Conservation (phyloP, 2,888 invertebrate species). For the Orthonevra nobilis region DNA sequence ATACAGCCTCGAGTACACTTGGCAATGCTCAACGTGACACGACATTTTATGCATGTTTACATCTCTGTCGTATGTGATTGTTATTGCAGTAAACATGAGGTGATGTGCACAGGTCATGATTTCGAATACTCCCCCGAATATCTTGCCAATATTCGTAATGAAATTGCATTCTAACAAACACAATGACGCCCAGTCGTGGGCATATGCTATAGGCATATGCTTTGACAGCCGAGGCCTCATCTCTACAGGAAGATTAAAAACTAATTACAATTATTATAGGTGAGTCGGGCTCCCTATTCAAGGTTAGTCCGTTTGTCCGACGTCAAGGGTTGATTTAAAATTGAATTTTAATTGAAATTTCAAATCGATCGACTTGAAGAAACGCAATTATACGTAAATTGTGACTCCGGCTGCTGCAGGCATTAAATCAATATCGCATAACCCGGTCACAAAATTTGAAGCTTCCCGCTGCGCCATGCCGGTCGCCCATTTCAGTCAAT, state of each 20-base stretch:
- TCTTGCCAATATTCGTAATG: conserved; percentile 41
- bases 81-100: conserved; percentile 63
- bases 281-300: background rate
- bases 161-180: conserved; percentile 41
- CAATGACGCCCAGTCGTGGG: no score
- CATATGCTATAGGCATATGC: no score
- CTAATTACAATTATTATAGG: conserved; percentile 12
- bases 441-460: conserved; percentile 26
- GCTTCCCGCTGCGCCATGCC: background rate
- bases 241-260: background rate
- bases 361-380: conserved; percentile 18
- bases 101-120: conserved; percentile 60
- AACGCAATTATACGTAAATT: conserved; percentile 4
- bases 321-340: background rate
- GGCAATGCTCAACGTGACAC: conserved; percentile 37
- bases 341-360: conserved; percentile 32
- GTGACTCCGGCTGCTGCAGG: background rate
- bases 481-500: conserved; percentile 27
- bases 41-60: conserved; percentile 43
- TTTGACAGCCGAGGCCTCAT: conserved; percentile 2
- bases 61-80: conserved; percentile 51
- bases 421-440: conserved; percentile 44
- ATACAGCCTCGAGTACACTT: conserved; percentile 16
- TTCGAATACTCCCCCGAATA: conserved; percentile 47
- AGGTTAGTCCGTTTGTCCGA: background rate